Percentiles rank a stretch among this genome's conserved stretches.
Conservation (phyloP, 1,140 invertebrate genomes). For the Calephelis virginiensis region DNA sequence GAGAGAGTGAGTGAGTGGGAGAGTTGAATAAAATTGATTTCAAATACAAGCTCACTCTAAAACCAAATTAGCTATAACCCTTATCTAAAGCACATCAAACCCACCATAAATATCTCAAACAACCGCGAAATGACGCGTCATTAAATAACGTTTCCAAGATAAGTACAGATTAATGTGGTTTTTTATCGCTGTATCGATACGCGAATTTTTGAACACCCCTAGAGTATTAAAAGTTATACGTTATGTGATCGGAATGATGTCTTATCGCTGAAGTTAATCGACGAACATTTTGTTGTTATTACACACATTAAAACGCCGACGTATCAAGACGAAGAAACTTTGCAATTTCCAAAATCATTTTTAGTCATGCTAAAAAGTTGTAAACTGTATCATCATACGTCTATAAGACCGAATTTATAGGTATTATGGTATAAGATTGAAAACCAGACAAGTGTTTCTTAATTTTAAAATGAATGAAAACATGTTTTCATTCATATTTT, state of each 20-base stretch:
- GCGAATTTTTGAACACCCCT: slow-evolving; percentile 51
- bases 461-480: too few species aligned
- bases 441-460: too few species aligned
- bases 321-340: too few species aligned
- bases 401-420: too few species aligned
- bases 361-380: background rate
- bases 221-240: slow-evolving; percentile 57
- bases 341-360: too few species aligned
- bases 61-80: slow-evolving; percentile 18
- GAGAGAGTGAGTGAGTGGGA: slow-evolving; percentile 3
- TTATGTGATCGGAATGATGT: slow-evolving; percentile 44
- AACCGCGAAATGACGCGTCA: slow-evolving; percentile 67
- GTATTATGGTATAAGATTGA: too few species aligned
- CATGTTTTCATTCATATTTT: too few species aligned
- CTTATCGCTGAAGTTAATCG: slow-evolving; percentile 25
- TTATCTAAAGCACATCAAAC: slow-evolving; percentile 55
- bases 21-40: slow-evolving; percentile 25
- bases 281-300: slow-evolving; percentile 2
- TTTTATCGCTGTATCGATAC: slow-evolving; percentile 62
- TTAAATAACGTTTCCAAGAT: slow-evolving; percentile 73
- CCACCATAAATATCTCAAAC: slow-evolving; percentile 67
- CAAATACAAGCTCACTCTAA: background rate
- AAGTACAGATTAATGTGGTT: slow-evolving; percentile 74
- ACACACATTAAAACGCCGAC: background rate
- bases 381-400: too few species aligned